phyloP scores from a whole-genome alignment of 2,113 vertebrate species.

The Syngnathus scovelli region DNA sequence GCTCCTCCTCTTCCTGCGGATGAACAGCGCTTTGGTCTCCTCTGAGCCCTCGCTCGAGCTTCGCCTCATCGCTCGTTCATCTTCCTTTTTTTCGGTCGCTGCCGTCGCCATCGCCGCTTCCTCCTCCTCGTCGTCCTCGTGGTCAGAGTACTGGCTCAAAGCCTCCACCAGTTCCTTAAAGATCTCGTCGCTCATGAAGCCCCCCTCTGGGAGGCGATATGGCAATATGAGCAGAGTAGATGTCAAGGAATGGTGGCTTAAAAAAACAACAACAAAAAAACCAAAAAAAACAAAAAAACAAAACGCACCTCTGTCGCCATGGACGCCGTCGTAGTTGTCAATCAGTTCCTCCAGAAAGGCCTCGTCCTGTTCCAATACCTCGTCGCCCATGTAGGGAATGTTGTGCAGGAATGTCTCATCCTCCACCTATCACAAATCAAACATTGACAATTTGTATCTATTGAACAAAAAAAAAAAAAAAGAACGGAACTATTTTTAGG shows the following conservation, averaged over 20 bases:
- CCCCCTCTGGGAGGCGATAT: slow-evolving; percentile 68
- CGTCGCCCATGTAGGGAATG: slow-evolving; percentile 98
- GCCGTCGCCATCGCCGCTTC: slow-evolving; percentile 72
- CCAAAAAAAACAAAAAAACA: too few species aligned
- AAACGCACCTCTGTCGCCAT: slow-evolving; percentile 89
- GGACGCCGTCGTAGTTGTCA: slow-evolving; percentile 96
- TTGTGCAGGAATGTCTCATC: slow-evolving; percentile 97
- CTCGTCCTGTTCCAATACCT: slow-evolving; percentile 95
- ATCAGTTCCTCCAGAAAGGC: slow-evolving; percentile 97
- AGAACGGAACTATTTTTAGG: not conserved
- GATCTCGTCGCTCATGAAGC: slow-evolving; percentile 90
- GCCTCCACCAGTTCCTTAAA: slow-evolving; percentile 95
- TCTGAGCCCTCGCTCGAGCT: slow-evolving; percentile 53
- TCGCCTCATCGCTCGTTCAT: slow-evolving; percentile 59
- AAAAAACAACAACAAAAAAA: not conserved
- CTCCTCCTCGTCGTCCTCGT: slow-evolving; percentile 87
- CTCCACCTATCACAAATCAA: slow-evolving; percentile 77
- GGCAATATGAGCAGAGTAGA: not conserved
- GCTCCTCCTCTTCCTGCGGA: slow-evolving; percentile 65
- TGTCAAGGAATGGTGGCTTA: not conserved
- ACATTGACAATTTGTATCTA: not conserved
- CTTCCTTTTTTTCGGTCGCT: slow-evolving; percentile 76
- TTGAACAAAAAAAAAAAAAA: not conserved
- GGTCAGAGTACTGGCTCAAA: slow-evolving; percentile 86
- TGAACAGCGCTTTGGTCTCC: slow-evolving; percentile 49